Evolutionary conservation across 2,797 vertebrate species (phyloP).

Genomic region (Thamnophis elegans): DNA sequence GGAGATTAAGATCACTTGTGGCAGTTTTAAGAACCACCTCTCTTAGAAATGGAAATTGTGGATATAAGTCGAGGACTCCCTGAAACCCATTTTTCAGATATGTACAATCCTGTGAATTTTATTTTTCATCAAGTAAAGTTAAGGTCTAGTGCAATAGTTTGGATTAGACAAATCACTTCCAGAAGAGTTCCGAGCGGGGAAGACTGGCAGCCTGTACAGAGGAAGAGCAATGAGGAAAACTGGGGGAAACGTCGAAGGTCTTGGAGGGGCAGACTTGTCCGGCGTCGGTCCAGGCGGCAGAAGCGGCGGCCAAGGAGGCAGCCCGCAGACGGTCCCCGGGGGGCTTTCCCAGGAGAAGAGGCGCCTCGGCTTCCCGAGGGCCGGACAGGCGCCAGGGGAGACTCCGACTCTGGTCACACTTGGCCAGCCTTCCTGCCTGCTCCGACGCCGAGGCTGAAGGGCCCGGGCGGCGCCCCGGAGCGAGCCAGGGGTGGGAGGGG

Average conservation of each 20-base stretch:
- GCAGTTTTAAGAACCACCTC: not conserved
- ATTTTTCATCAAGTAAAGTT: not conserved
- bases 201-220: not conserved
- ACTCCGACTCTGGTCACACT: not conserved
- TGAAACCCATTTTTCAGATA: not conserved
- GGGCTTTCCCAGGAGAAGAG: not conserved
- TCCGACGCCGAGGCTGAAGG: too few relatives aligned
- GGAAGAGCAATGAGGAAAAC: not conserved
- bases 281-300: not conserved
- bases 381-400: not conserved
- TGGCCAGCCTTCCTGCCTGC: not conserved
- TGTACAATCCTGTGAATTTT: not conserved
- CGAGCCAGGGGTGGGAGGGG: accelerated
- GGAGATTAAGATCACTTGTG: not conserved
- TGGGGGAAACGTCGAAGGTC: not conserved
- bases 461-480: too few relatives aligned
- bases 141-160: not conserved
- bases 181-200: not conserved
- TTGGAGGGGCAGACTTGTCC: not conserved
- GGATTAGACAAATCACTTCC: not conserved
- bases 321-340: not conserved
- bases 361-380: not conserved
- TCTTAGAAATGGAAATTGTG: not conserved
- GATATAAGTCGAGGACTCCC: not conserved
- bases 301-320: not conserved